Base-by-base conservation (phyloP, 1,140 invertebrate genomes). In the Saxidomus purpurata region DNA sequence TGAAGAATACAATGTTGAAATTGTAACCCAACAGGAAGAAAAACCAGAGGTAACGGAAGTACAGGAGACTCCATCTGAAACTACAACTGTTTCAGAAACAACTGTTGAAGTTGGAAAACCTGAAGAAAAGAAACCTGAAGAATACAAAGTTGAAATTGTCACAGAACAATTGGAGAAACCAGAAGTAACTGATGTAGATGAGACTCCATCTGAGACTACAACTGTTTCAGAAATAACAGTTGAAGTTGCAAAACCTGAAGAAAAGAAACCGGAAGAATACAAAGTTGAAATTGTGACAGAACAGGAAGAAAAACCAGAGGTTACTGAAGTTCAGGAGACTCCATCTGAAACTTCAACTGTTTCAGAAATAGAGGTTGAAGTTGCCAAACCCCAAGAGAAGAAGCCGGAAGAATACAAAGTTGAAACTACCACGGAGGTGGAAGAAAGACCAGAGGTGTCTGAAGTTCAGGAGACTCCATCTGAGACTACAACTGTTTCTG, bases 101-200 rank as follows among this genome's bases (percentile, higher is more conserved):
- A 25, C 69, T 3, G 55, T 89, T 47, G 92, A 91, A 0, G 31
- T 91, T 61, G 87, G 55, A 0, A 81, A 90, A 76, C 79, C 91
- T 55, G 80, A 91, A 38, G 38, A 89, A 47, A 81, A 89, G 81
- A 55, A 91, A 38, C 85, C 90, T 59, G 87, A 84, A 22, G 84
- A 90, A 74, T 90, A 63, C 83, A 89, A 93, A 74, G 85, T 86
- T 47, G 90, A 90, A 63, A 28, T 43, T 40, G 36, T 85, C 22
- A 80, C 90, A 55, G 90, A 92, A 47, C 47, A 83, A 43, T 69
- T 47, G 74, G 87, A 88, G 47, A 76, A 87, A 63, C 81, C 93
- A 34, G 91, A 92, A 84, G 79, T 91, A 15, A 86, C 81, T 85
- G 91, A 90, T 31, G 91, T 93, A 43, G 36, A 4, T 59, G 85